These are phyloP conservation scores for Aldrovandia affinis DNA, from an alignment of 2,797 vertebrate genomes.

Conservation along the genomic window DNA sequence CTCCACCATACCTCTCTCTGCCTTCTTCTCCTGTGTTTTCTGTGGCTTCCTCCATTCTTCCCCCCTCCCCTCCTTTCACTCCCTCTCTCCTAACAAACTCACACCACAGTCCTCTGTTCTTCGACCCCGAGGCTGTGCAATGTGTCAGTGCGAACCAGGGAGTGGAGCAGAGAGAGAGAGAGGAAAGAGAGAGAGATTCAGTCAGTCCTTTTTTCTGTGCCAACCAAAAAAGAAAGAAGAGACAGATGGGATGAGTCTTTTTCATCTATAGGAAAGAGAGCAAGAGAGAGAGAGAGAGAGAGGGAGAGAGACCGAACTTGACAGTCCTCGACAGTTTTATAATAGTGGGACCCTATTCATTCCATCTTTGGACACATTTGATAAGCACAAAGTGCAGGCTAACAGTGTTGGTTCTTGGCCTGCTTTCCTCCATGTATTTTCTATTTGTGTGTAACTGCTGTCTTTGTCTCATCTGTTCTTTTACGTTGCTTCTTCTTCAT, in stretches of 20 bases:
- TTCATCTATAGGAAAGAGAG: slow-evolving; percentile 69
- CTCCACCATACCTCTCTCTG: not conserved
- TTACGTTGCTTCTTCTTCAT: not conserved
- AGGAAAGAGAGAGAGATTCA: slow-evolving; percentile 58
- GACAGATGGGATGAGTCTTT: slow-evolving; percentile 73
- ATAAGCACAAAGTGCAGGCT: slow-evolving; percentile 69
- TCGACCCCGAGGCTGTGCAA: slow-evolving; percentile 80
- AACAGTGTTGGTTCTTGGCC: slow-evolving; percentile 60
- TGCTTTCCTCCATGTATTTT: slow-evolving; percentile 49
- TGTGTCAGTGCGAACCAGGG: slow-evolving; percentile 81
- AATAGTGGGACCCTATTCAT: slow-evolving; percentile 66
- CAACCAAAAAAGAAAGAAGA: slow-evolving; percentile 72
- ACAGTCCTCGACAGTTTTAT: slow-evolving; percentile 66
- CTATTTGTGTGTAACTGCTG: not conserved
- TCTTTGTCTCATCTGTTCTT: not conserved
- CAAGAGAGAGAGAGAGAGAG: slow-evolving; percentile 47
- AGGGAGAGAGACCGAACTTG: slow-evolving; percentile 52
- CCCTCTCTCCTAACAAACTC: slow-evolving; percentile 72
- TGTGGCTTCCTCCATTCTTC: slow-evolving; percentile 14
- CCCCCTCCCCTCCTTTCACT: slow-evolving; percentile 56
- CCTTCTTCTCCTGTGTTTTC: slow-evolving; percentile 31
- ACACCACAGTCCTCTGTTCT: slow-evolving; percentile 81
- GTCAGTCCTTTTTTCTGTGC: slow-evolving; percentile 72
- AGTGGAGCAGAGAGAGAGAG: slow-evolving; percentile 74
- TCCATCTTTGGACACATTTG: slow-evolving; percentile 72